These are phyloP conservation scores for Montifringilla adamsi DNA, from an alignment of 2,113 vertebrate genomes.

Conservation along the genomic window DNA sequence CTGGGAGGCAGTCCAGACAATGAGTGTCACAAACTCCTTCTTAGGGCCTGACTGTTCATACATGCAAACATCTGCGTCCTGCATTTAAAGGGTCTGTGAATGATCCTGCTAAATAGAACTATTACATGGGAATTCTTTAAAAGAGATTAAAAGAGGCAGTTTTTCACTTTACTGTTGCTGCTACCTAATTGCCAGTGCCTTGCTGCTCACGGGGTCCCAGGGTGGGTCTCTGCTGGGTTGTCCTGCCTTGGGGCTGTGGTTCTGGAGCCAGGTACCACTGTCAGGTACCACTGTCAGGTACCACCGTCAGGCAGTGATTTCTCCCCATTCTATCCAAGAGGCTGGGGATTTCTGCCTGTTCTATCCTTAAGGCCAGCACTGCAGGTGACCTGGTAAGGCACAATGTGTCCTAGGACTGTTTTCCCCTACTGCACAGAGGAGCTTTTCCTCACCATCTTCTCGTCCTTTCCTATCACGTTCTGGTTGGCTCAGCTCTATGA, in stretches of 20 bases:
- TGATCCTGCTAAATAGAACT: background rate
- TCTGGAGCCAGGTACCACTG: background rate
- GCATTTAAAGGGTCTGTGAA: background rate
- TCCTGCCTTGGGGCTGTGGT: fast-evolving
- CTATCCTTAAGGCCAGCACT: background rate
- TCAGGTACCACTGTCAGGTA: background rate
- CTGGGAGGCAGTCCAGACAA: background rate
- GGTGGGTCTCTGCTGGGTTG: background rate
- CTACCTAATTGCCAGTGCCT: background rate
- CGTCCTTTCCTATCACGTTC: background rate
- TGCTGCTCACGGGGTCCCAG: fast-evolving
- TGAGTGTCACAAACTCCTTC: background rate
- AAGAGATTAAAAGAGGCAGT: background rate
- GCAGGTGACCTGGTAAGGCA: background rate
- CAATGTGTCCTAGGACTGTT: background rate
- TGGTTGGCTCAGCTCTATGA: background rate
- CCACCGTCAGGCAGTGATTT: background rate
- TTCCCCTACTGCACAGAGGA: background rate
- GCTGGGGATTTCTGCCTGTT: background rate
- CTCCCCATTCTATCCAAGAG: background rate
- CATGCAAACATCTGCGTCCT: background rate
- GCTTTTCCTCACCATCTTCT: background rate
- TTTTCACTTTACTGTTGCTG: background rate
- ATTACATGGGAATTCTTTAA: background rate
- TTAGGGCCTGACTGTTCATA: background rate